Evolutionary conservation across 2,888 invertebrate genomes (phyloP), one percentile per base, ranked within the genome.

Genomic region (Holacanthella duospinosa): DNA sequence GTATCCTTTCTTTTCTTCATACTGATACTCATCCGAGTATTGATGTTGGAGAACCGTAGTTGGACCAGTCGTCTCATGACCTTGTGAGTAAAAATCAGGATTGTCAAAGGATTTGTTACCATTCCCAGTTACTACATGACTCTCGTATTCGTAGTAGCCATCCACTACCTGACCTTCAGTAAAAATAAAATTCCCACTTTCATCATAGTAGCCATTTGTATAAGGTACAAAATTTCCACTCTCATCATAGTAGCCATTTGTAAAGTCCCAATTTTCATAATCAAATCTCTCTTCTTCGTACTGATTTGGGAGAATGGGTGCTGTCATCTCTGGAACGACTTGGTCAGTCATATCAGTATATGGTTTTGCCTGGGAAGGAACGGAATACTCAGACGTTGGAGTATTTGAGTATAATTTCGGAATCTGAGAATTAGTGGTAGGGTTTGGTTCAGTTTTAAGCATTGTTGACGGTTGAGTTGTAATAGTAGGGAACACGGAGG

Each of bases 141-240:
- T 65, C 61, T 64, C 64, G 67, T 71, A 66, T 60, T 65, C 59
- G 63, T 70, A 68, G 48, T 74, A 74, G 57, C 77, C 77, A 27
- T 43, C 64, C 19, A 21, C 53, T 36, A 56, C 25, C 48, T 48
- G 44, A 28, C 29, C 44, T 19, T 29, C 12, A 4, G 28, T 12
- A 9, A 12, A 28, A 19, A 68, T 61, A 9, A 64, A 53, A 29
- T 68, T 69, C 25, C 67, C 68, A 55, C 59, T 59, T 59, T 72
- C 72, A 55, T 72, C 74, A 36, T 73, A 71, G 65, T 73, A 73
- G 25, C 67, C 66, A 43, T 70, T 66, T 57, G 74, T 72, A 57
- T 72, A 72, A 21, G 68, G 61, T 48, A 73, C 65, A 59, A 70
- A 74, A 56, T 71, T 69, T 21, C 72, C 73, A 43, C 69, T 55